Conservation (phyloP, 2,113 vertebrate species). For the Panthera uncia region DNA sequence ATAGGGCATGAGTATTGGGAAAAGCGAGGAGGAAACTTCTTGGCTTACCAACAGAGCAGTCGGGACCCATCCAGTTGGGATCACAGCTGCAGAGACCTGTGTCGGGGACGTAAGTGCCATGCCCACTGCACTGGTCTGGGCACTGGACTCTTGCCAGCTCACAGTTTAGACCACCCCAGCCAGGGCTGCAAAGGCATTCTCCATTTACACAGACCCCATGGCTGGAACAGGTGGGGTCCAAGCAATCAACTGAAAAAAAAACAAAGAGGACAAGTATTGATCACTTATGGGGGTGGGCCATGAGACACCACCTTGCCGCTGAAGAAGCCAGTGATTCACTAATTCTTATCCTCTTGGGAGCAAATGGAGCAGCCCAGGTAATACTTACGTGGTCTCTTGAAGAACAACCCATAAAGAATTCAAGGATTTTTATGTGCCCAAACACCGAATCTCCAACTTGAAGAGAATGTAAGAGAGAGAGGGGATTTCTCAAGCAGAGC, state of each 20-base stretch:
- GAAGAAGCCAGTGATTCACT: rapidly evolving
- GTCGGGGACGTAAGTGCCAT: slow-evolving; percentile 95
- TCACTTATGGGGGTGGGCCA: not conserved
- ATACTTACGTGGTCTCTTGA: not conserved
- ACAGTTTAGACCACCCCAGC: slow-evolving; percentile 97
- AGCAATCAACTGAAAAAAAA: slow-evolving; percentile 91
- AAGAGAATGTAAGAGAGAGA: not conserved
- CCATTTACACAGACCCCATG: slow-evolving; percentile 97
- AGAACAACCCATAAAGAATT: not conserved
- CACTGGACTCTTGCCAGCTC: slow-evolving; percentile 96
- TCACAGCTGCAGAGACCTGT: slow-evolving; percentile 97
- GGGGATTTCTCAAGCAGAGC: not conserved
- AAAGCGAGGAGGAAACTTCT: not conserved
- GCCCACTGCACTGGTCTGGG: slow-evolving; percentile 98
- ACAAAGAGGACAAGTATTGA: not conserved
- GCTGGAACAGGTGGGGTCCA: slow-evolving; percentile 96
- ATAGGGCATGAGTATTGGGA: rapidly evolving
- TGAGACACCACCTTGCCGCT: rapidly evolving
- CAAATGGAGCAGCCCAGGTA: not conserved
- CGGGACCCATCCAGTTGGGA: slow-evolving; percentile 98
- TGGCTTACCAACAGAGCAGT: slow-evolving; percentile 96
- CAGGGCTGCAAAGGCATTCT: slow-evolving; percentile 97
- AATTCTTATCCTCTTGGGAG: rapidly evolving
- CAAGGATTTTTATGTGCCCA: not conserved
- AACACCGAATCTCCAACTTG: not conserved